Percentiles rank a stretch among this genome's conserved stretches.
These are phyloP conservation scores for Agelas oroides DNA, from an alignment of 37 sponge, comb jelly and placozoan species.

Conservation along the genomic window DNA sequence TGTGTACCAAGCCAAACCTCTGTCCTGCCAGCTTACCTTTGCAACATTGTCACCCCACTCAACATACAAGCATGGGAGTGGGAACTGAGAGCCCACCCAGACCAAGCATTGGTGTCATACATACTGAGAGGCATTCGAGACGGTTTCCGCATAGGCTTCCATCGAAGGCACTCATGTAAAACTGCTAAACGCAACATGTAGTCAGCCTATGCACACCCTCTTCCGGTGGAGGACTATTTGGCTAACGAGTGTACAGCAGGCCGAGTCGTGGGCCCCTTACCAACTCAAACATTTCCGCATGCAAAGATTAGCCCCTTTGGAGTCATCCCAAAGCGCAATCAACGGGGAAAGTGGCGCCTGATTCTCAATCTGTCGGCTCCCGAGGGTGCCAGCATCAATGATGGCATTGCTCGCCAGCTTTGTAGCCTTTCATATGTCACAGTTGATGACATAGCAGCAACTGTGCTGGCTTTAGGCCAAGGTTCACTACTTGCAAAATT, in stretches of 20 bases:
- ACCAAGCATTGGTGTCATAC: not conserved
- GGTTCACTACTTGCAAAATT: no score
- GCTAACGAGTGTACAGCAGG: not conserved
- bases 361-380: no score
- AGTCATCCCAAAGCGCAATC: no score
- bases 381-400: no score
- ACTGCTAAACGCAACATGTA: not conserved
- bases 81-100: not conserved
- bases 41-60: not conserved
- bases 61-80: not conserved
- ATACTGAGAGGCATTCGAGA: not conserved
- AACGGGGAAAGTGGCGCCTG: no score
- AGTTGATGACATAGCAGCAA: no score
- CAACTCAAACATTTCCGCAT: no score
- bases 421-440: no score
- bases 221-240: not conserved
- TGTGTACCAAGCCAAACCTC: not conserved
- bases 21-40: not conserved
- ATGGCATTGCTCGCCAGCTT: no score
- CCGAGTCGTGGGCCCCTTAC: not conserved
- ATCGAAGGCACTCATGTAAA: not conserved
- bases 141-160: not conserved
- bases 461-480: no score
- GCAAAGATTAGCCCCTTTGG: no score
- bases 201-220: not conserved